Conservation (phyloP, 2,797 vertebrate species). For the Oreortyx pictus region DNA sequence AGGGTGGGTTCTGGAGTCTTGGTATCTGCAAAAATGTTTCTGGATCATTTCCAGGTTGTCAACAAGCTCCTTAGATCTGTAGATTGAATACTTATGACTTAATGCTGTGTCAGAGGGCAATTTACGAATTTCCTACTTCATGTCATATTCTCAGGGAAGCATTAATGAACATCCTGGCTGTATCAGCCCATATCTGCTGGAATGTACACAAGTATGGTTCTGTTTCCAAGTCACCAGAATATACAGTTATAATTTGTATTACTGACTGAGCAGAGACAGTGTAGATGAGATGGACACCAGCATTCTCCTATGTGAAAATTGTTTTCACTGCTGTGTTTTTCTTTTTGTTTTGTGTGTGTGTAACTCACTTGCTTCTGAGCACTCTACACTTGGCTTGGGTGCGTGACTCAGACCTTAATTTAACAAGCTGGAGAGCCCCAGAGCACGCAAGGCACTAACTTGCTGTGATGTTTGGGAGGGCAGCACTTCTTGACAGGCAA, state of each 20-base stretch:
- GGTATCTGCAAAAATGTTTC: constrained; percentile 32
- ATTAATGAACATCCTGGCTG: not conserved
- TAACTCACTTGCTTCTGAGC: not conserved
- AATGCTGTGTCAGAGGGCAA: constrained; percentile 10
- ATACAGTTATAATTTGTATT: accelerated
- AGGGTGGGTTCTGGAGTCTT: not conserved
- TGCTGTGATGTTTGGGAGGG: not conserved
- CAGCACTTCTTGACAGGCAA: not conserved
- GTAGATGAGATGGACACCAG: not conserved
- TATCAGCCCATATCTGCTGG: not conserved
- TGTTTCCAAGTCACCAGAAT: not conserved
- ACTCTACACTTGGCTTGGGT: not conserved
- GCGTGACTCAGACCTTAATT: not conserved
- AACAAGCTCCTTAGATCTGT: constrained; percentile 36
- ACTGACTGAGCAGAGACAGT: not conserved
- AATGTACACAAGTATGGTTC: not conserved
- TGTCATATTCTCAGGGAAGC: not conserved
- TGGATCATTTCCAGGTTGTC: constrained; percentile 34
- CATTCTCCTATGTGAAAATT: not conserved
- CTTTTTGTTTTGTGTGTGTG: too few species aligned
- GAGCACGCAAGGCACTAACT: not conserved
- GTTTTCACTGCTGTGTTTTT: not conserved
- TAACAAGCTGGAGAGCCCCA: not conserved
- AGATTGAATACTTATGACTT: constrained; percentile 18
- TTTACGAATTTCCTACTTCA: constrained; percentile 16